Conservation (phyloP, 2,888 invertebrate genomes). For the Andrena praecox region DNA sequence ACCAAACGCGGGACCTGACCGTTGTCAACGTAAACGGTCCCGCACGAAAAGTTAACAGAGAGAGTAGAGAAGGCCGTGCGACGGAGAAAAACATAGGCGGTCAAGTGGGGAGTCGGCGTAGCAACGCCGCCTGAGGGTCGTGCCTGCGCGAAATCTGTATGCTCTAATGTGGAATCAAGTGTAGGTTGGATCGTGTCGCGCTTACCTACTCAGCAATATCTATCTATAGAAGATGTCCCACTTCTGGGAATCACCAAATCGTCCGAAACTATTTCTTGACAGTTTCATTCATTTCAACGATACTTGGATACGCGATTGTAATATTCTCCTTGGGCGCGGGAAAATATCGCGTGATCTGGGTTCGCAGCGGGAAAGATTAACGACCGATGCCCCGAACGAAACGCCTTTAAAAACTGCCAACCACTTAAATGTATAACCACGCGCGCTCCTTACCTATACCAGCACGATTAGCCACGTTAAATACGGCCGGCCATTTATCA, state of each 20-base stretch:
- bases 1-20: no score
- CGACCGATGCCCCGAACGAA: not conserved
- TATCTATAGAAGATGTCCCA: no score
- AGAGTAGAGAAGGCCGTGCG: no score
- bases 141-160: no score
- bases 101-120: no score
- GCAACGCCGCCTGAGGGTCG: no score
- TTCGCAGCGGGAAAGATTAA: conserved; percentile 20
- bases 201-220: not conserved
- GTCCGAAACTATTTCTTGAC: no score
- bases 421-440: conserved; percentile 38
- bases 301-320: not conserved
- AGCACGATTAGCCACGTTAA: conserved; percentile 76
- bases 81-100: no score
- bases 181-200: not conserved
- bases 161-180: no score
- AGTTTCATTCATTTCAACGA: not conserved
- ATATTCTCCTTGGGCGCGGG: not conserved
- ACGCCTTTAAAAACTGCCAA: conserved; percentile 19
- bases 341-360: conserved; percentile 7
- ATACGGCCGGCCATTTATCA: conserved; percentile 77
- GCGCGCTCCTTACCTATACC: conserved; percentile 42
- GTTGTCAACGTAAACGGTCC: no score
- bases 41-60: no score
- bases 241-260: no score